These are phyloP conservation scores for Tachuris rubrigastra DNA, from an alignment of 2,113 vertebrate genomes.

Conservation along the genomic window DNA sequence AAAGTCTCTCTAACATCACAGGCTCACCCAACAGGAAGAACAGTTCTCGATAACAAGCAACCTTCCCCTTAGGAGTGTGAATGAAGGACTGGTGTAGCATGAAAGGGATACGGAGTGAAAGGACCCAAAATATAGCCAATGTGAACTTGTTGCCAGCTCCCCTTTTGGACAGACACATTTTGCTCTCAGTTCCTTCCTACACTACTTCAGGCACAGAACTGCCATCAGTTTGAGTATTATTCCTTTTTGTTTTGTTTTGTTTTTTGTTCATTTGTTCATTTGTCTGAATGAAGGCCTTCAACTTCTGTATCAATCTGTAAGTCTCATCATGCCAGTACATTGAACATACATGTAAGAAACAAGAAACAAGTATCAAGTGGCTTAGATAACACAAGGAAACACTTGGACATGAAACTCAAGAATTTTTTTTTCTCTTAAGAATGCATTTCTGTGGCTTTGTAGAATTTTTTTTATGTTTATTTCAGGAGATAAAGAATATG, in stretches of 20 bases:
- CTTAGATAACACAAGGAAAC: background rate
- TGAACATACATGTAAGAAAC: background rate
- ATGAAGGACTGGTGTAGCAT: background rate
- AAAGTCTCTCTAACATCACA: background rate
- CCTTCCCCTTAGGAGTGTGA: background rate
- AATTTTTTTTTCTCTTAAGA: background rate
- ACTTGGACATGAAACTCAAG: background rate
- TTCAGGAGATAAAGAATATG: background rate
- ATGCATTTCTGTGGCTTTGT: background rate
- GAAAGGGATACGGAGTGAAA: background rate
- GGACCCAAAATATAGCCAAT: background rate
- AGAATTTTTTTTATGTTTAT: background rate
- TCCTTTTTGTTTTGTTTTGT: no score
- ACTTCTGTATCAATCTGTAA: background rate
- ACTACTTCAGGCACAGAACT: background rate
- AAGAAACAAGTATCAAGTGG: background rate
- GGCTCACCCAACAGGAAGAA: accelerated
- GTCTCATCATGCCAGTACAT: background rate
- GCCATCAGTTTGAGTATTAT: background rate
- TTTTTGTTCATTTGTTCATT: background rate
- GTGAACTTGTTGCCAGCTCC: background rate
- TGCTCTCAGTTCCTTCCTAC: background rate
- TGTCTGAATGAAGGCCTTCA: background rate
- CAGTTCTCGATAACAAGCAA: background rate
- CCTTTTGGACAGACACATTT: background rate